Evolutionary conservation across 2,888 invertebrate genomes (phyloP).

Genomic region (Gryllus longicercus): DNA sequence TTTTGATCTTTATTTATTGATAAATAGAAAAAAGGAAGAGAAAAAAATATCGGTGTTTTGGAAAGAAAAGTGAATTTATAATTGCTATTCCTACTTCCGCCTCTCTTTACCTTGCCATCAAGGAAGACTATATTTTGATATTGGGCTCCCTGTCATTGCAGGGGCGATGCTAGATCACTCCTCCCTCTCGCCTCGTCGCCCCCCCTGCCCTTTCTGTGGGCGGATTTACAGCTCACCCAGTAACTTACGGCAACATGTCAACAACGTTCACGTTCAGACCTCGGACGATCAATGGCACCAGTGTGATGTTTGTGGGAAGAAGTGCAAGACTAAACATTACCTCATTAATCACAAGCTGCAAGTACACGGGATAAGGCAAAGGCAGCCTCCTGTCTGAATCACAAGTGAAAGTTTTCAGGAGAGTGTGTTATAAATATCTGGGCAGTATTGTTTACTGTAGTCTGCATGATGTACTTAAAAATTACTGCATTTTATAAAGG

Average conservation of each 20-base stretch:
- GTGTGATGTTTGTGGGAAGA: conserved; percentile 40
- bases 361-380: conserved; percentile 38
- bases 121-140: conserved; percentile 23
- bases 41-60: no score
- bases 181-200: conserved; percentile 47
- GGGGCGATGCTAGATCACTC: conserved; percentile 35
- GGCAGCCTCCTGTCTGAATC: conserved; percentile 29
- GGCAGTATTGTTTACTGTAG: no score
- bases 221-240: conserved; percentile 66
- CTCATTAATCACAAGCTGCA: conserved; percentile 40
- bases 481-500: no score
- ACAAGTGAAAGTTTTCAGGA: no score
- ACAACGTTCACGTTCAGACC: conserved; percentile 60
- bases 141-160: conserved; percentile 37
- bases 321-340: conserved; percentile 41
- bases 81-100: neutral
- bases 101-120: neutral
- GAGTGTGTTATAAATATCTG: no score
- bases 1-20: no score
- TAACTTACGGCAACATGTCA: conserved; percentile 66
- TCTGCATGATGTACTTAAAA: no score
- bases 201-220: conserved; percentile 68
- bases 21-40: no score
- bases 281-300: conserved; percentile 49
- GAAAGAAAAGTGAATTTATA: no score